These are phyloP conservation scores for Rhynchomys soricoides DNA, from an alignment of 2,113 vertebrate species.

Conservation along the genomic window DNA sequence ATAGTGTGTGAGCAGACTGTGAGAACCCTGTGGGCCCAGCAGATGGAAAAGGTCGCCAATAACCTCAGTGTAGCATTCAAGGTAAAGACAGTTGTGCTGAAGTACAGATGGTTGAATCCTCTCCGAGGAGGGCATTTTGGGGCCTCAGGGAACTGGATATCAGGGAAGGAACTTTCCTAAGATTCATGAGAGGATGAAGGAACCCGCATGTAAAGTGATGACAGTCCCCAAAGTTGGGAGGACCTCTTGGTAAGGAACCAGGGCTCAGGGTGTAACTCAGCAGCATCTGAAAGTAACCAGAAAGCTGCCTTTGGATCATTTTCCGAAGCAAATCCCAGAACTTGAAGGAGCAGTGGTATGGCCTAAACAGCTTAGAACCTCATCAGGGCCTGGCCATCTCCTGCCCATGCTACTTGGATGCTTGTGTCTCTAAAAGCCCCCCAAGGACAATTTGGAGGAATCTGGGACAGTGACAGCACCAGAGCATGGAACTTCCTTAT, in stretches of 20 bases:
- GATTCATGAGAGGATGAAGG: background rate
- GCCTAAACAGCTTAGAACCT: background rate
- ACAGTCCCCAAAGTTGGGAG: background rate
- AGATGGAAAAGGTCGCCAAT: background rate
- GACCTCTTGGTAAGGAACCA: rapidly evolving
- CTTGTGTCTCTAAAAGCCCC: background rate
- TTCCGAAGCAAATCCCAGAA: background rate
- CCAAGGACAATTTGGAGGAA: background rate
- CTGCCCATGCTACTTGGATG: background rate
- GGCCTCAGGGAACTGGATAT: background rate
- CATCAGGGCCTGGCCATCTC: background rate
- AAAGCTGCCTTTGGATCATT: background rate
- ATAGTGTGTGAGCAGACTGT: too few relatives aligned
- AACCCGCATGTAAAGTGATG: background rate
- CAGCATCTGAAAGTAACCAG: background rate
- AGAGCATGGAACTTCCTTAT: background rate
- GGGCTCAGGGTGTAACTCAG: background rate
- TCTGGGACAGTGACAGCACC: background rate
- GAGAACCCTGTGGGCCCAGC: background rate
- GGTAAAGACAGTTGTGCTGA: background rate
- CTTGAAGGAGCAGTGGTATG: background rate
- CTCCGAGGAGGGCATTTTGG: too few relatives aligned
- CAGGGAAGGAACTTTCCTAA: background rate
- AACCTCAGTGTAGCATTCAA: background rate
- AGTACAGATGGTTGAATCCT: background rate